A percentile compares a stretch with the other conserved stretches of the same genome.
Conservation (phyloP, 2,113 vertebrate species). For the human (Homo sapiens) region GRCh38 chr12:42148001-42148500, state of each 20-base stretch:
- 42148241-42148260: no score
- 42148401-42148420: no score
- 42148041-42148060: constrained; percentile 7
- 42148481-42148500: neutral
- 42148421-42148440: no score
- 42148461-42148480: constrained; percentile 4
- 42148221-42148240: no score
- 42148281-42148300: neutral
- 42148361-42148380: neutral
- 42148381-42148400: no score
- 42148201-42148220: no score
- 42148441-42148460: neutral
- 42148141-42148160: no score
- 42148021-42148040: constrained; percentile 7
- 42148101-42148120: constrained; percentile 14
- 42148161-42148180: no score
- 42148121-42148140: neutral
- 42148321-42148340: neutral
- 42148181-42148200: no score
- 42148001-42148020: neutral
- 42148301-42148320: neutral
- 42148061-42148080: no score
- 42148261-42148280: no score
- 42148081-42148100: neutral
- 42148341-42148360: neutral